Conservation (phyloP, 2,113 vertebrate species). For the Lonchura striata region DNA sequence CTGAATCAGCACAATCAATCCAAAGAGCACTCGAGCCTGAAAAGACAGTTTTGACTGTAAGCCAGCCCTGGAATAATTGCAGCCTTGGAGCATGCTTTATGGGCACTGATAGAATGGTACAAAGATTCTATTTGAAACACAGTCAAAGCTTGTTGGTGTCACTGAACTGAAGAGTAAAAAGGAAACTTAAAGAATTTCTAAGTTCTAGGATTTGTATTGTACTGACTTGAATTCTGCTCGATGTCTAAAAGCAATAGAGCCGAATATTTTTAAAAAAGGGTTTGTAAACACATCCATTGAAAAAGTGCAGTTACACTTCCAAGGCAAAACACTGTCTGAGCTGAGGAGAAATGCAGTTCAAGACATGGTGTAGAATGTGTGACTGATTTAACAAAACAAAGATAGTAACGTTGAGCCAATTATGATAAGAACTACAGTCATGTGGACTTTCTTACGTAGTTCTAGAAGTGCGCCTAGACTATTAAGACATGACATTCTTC, state of each 20-base stretch:
- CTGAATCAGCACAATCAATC: conserved; percentile 77
- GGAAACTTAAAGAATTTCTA: neutral
- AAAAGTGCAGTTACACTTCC: neutral
- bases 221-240: neutral
- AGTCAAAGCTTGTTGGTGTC: neutral
- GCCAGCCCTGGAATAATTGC: neutral
- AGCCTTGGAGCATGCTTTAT: neutral
- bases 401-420: neutral
- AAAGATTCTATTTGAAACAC: neutral
- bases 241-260: neutral
- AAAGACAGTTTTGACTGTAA: conserved; percentile 11
- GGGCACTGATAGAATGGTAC: neutral
- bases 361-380: neutral
- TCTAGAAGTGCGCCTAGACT: neutral
- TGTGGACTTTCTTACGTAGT: neutral
- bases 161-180: neutral
- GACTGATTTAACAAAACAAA: neutral
- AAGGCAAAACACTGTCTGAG: neutral
- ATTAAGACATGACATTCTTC: neutral
- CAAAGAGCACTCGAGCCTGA: conserved; percentile 81
- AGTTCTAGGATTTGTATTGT: neutral
- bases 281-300: neutral
- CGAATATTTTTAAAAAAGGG: neutral
- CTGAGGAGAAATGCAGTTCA: neutral
- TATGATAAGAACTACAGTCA: neutral